phyloP scores from a whole-genome alignment of 2,797 vertebrate species.

The Lagodon rhomboides region DNA sequence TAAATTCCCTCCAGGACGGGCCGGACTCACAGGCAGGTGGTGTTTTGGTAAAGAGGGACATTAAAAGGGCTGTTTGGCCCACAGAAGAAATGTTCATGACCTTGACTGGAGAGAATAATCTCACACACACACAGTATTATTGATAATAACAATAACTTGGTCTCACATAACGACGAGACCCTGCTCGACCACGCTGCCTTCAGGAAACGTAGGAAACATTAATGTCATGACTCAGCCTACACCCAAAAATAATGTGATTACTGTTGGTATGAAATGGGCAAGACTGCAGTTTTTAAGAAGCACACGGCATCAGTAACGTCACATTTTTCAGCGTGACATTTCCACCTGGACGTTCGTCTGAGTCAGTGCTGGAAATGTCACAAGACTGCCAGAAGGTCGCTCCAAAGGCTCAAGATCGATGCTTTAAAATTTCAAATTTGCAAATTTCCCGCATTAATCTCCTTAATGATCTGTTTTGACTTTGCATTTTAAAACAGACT shows the following conservation, averaged over 20 bases:
- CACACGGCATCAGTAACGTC: background rate
- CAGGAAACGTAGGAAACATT: constrained; percentile 8
- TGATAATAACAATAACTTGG: background rate
- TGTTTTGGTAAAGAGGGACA: background rate
- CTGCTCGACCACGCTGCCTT: constrained; percentile 14
- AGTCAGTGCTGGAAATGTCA: constrained; percentile 5
- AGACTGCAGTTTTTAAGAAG: background rate
- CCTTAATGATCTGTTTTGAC: background rate
- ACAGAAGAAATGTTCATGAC: background rate
- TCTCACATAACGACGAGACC: constrained; percentile 3
- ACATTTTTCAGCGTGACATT: background rate
- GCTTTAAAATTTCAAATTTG: background rate
- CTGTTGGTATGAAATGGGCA: constrained; percentile 4
- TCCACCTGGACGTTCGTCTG: background rate
- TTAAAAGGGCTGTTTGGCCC: background rate
- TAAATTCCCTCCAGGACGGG: background rate
- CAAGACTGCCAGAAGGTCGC: background rate
- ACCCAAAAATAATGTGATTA: background rate
- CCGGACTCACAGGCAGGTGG: background rate
- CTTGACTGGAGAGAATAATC: constrained; percentile 5
- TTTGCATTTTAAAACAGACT: background rate
- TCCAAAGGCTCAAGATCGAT: background rate
- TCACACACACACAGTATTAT: background rate
- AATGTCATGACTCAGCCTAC: constrained; percentile 27
- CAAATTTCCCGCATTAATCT: background rate